Conservation (phyloP, 2,888 invertebrate genomes). For the Dryobota labecula region DNA sequence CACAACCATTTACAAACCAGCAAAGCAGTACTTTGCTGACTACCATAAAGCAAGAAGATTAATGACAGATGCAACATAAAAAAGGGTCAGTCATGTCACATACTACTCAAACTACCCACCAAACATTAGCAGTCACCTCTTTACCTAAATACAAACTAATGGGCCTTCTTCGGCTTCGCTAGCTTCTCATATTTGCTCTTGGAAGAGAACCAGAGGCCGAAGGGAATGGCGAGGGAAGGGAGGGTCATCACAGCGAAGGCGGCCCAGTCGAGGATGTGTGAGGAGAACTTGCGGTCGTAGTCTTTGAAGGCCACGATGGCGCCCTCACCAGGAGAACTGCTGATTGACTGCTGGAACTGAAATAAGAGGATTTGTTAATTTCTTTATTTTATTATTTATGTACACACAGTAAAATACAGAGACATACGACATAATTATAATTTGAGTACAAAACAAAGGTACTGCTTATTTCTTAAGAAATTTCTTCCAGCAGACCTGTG, state of each 20-base stretch:
- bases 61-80: conserved; percentile 27
- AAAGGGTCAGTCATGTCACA: conserved; percentile 49
- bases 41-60: no score
- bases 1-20: conserved; percentile 15
- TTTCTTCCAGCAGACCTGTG: no score
- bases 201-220: conserved; percentile 98
- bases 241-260: conserved; percentile 99
- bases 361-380: conserved; percentile 71
- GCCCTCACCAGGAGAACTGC: conserved; percentile 98
- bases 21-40: background rate
- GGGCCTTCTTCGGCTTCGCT: conserved; percentile 93
- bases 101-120: conserved; percentile 39
- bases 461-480: no score
- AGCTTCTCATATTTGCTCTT: conserved; percentile 98
- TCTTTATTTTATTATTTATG: no score
- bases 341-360: conserved; percentile 93
- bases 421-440: no score
- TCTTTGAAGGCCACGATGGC: conserved; percentile 97
- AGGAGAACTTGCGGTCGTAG: conserved; percentile 98
- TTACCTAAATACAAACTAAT: conserved; percentile 78
- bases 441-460: no score
- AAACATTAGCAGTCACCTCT: conserved; percentile 76
- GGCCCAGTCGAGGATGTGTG: conserved; percentile 99
- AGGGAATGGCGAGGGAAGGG: conserved; percentile 98
- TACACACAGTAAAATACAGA: no score